A percentile compares a stretch with the other conserved stretches of the same genome.
These are phyloP conservation scores for Lethenteron camtschaticum DNA, from an alignment of 2,113 vertebrate species.

Conservation along the genomic window DNA sequence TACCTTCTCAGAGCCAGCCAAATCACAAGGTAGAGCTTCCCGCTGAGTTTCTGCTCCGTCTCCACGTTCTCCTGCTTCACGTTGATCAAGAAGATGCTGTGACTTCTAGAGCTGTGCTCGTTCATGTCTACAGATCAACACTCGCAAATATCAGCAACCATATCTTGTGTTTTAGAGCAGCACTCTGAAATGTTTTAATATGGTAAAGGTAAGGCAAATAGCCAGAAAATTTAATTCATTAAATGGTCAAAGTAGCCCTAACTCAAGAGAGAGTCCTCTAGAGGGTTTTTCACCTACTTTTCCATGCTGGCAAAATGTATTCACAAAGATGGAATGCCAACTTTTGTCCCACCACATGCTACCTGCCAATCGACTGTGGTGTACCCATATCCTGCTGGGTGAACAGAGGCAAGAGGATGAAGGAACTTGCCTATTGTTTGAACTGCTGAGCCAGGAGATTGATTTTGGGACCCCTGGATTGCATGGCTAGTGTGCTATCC, in stretches of 20 bases:
- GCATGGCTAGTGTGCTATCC: too few species aligned
- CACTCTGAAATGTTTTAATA: slow-evolving; percentile 2
- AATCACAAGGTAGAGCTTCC: slow-evolving; percentile 89
- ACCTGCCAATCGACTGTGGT: too few species aligned
- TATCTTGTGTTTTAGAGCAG: background rate
- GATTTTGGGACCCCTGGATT: too few species aligned
- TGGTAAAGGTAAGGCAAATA: background rate
- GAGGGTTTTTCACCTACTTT: background rate
- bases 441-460: too few species aligned
- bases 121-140: slow-evolving; percentile 60
- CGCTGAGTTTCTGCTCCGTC: slow-evolving; percentile 74
- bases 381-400: too few species aligned
- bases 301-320: background rate
- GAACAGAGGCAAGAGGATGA: too few species aligned
- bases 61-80: slow-evolving; percentile 94
- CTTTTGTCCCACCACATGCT: too few species aligned
- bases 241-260: background rate
- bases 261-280: background rate
- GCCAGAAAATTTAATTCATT: background rate
- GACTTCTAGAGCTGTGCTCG: slow-evolving; percentile 88
- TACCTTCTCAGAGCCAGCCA: slow-evolving; percentile 92
- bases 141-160: slow-evolving; percentile 7
- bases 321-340: too few species aligned
- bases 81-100: slow-evolving; percentile 87
- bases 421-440: too few species aligned